Evolutionary conservation across 2,113 vertebrate genomes (phyloP).

Genomic region (Crocuta crocuta): DNA sequence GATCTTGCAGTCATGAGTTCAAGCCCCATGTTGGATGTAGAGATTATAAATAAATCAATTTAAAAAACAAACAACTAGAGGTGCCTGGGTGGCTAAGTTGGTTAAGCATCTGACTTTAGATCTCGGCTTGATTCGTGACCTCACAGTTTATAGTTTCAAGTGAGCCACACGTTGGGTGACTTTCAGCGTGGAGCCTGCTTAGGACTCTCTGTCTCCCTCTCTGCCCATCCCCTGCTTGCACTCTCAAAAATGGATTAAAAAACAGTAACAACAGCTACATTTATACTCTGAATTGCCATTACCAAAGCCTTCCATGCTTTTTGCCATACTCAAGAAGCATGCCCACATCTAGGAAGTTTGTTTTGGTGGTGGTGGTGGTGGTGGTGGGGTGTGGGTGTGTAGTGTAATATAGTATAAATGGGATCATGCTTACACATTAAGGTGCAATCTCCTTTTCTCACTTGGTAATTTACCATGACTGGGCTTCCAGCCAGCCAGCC

Average conservation of each 20-base stretch:
- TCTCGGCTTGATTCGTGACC: too few relatives aligned
- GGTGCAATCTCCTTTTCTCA: background rate
- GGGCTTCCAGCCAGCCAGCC: too few relatives aligned
- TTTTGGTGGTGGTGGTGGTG: background rate
- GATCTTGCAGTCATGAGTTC: background rate
- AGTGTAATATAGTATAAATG: background rate
- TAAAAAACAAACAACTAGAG: too few relatives aligned
- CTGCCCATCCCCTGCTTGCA: too few relatives aligned
- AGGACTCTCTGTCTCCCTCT: too few relatives aligned
- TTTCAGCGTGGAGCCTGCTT: too few relatives aligned
- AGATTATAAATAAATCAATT: background rate
- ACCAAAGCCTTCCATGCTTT: background rate
- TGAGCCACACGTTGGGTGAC: too few relatives aligned
- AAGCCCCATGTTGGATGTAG: background rate
- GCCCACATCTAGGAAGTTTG: background rate
- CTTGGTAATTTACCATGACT: background rate
- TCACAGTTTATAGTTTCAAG: too few relatives aligned
- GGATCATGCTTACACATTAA: background rate
- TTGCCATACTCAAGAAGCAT: background rate
- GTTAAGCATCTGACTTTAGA: too few relatives aligned
- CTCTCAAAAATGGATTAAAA: too few relatives aligned
- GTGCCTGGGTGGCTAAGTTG: too few relatives aligned
- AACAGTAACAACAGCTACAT: background rate
- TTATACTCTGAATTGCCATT: background rate
- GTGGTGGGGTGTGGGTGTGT: background rate